Evolutionary conservation across 2,113 vertebrate species (phyloP).

Genomic region (Labeo catla): DNA sequence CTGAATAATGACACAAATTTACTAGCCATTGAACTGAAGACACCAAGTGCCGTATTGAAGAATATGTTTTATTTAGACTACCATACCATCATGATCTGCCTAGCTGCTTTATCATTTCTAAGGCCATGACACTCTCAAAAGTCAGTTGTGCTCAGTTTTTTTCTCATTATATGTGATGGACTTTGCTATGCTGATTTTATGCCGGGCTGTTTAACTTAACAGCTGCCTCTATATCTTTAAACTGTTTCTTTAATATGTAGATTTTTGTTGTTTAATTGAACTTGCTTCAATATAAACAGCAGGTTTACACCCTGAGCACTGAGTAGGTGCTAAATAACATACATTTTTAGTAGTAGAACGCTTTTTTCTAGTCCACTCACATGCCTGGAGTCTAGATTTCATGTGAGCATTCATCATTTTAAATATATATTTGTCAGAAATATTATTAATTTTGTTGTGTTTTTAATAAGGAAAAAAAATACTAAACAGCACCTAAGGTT

Average conservation of each 20-base stretch:
- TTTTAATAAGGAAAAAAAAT: not conserved
- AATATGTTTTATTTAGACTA: constrained; percentile 3
- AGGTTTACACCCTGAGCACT: too few relatives aligned
- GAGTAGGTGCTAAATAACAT: not conserved
- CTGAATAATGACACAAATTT: not conserved
- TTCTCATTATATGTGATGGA: not conserved
- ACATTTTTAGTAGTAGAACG: not conserved
- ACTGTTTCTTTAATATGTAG: not conserved
- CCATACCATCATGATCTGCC: not conserved
- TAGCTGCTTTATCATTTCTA: not conserved
- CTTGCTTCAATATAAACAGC: not conserved
- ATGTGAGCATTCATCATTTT: not conserved
- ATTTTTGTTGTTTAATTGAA: not conserved
- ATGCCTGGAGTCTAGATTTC: not conserved
- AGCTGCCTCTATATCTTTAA: not conserved
- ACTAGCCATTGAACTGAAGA: not conserved
- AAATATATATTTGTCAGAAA: constrained; percentile 5
- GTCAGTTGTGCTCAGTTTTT: not conserved
- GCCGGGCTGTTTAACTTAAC: not conserved
- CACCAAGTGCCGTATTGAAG: not conserved
- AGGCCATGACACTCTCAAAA: not conserved
- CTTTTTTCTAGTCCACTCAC: not conserved
- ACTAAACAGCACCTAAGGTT: not conserved
- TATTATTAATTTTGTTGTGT: not conserved
- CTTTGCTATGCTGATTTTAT: not conserved